phyloP scores from a whole-genome alignment of 2,888 invertebrate genomes.

The Melanostoma scalare region DNA sequence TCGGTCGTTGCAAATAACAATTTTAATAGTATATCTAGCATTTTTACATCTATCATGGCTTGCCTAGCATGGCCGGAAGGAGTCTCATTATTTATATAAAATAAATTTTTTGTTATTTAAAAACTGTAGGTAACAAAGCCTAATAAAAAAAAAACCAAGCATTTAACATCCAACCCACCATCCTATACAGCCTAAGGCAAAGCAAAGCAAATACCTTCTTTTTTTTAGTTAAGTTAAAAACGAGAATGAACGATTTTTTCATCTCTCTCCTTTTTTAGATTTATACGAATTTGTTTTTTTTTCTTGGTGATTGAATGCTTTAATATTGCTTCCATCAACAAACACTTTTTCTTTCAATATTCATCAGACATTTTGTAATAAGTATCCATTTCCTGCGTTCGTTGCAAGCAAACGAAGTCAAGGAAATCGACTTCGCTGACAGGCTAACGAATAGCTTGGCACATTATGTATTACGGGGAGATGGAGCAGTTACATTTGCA shows the following conservation, averaged over 20 bases:
- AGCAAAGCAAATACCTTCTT: too few relatives aligned
- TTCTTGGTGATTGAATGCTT: slow-evolving; percentile 29
- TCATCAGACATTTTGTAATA: slow-evolving; percentile 43
- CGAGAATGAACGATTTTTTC: neutral
- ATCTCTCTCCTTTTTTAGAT: neutral
- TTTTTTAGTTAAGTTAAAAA: too few relatives aligned
- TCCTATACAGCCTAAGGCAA: too few relatives aligned
- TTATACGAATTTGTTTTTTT: slow-evolving; percentile 22
- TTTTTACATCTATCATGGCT: too few relatives aligned
- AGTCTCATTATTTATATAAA: too few relatives aligned
- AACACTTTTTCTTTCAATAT: slow-evolving; percentile 38
- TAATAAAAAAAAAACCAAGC: too few relatives aligned
- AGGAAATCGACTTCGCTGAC: slow-evolving; percentile 59
- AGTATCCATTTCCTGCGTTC: slow-evolving; percentile 46
- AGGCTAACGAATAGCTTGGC: slow-evolving; percentile 58
- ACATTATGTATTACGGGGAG: slow-evolving; percentile 37
- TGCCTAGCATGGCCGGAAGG: too few relatives aligned
- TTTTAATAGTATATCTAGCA: too few relatives aligned
- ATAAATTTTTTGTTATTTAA: too few relatives aligned
- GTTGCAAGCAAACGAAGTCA: slow-evolving; percentile 49
- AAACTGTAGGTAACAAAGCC: too few relatives aligned
- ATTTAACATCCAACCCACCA: too few relatives aligned
- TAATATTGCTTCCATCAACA: slow-evolving; percentile 37
- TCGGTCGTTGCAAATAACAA: too few relatives aligned
- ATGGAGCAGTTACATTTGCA: slow-evolving; percentile 46